Percentiles rank a stretch among this genome's conserved stretches.
These are phyloP conservation scores for Cyclura pinguis DNA, from an alignment of 2,797 vertebrate species.

Conservation along the genomic window DNA sequence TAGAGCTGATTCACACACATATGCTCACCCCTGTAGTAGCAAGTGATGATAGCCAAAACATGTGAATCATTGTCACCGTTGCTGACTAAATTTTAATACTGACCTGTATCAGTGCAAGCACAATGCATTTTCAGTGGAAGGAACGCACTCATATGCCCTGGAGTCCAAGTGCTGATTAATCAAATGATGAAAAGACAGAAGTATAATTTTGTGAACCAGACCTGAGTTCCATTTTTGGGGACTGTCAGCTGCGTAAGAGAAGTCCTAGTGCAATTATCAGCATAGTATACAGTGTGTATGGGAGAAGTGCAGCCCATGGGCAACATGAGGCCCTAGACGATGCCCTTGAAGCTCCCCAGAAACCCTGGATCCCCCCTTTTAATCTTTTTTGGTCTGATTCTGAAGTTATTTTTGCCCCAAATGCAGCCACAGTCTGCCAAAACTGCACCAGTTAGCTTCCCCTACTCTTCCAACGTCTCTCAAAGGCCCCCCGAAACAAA, in stretches of 20 bases:
- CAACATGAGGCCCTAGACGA: too few relatives aligned
- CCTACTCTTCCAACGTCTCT: too few relatives aligned
- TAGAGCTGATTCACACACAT: neutral
- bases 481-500: too few relatives aligned
- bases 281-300: too few relatives aligned
- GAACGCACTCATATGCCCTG: neutral
- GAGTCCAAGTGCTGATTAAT: neutral
- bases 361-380: too few relatives aligned
- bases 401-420: too few relatives aligned
- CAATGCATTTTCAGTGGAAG: neutral
- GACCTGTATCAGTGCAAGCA: neutral
- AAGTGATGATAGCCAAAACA: neutral
- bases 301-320: too few relatives aligned
- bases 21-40: neutral
- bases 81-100: neutral
- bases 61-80: neutral
- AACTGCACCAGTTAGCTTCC: too few relatives aligned
- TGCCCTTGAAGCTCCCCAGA: too few relatives aligned
- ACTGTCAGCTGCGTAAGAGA: neutral
- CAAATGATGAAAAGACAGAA: neutral
- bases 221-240: neutral
- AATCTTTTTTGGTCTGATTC: too few relatives aligned
- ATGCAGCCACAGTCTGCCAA: too few relatives aligned
- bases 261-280: neutral
- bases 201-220: neutral